Conservation (phyloP, 2,888 invertebrate genomes). For the Temnothorax unifasciatus region DNA sequence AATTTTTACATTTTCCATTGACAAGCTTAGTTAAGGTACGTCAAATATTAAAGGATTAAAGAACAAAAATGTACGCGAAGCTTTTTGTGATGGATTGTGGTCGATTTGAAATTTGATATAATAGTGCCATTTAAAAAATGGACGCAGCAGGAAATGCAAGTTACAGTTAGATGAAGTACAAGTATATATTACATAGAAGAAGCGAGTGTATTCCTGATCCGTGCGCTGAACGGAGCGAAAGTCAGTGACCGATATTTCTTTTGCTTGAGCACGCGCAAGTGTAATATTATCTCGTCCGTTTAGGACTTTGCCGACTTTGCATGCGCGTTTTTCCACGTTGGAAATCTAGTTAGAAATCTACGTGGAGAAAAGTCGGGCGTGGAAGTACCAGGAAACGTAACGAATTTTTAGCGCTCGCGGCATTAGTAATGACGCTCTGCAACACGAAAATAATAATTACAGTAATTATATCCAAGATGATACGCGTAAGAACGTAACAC, state of each 20-base stretch:
- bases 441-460: slow-evolving; percentile 40
- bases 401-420: slow-evolving; percentile 28
- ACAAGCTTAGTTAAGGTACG: neutral
- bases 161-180: slow-evolving; percentile 10
- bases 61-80: neutral
- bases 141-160: slow-evolving; percentile 8
- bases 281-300: slow-evolving; percentile 31
- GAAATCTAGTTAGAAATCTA: slow-evolving; percentile 30
- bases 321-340: slow-evolving; percentile 28
- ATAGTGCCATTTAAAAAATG: slow-evolving; percentile 1
- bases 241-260: slow-evolving; percentile 74
- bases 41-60: neutral
- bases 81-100: neutral
- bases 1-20: neutral
- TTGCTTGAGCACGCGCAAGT: slow-evolving; percentile 34
- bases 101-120: neutral
- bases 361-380: slow-evolving; percentile 18
- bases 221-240: slow-evolving; percentile 66
- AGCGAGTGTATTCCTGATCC: slow-evolving; percentile 8
- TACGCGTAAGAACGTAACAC: neutral
- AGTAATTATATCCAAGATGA: slow-evolving; percentile 17
- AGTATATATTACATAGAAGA: neutral
- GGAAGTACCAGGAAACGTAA: slow-evolving; percentile 12
- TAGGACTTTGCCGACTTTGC: slow-evolving; percentile 28
- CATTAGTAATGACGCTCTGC: slow-evolving; percentile 9